phyloP scores from a whole-genome alignment of 2,888 invertebrate species.

The Phengaris arion region DNA sequence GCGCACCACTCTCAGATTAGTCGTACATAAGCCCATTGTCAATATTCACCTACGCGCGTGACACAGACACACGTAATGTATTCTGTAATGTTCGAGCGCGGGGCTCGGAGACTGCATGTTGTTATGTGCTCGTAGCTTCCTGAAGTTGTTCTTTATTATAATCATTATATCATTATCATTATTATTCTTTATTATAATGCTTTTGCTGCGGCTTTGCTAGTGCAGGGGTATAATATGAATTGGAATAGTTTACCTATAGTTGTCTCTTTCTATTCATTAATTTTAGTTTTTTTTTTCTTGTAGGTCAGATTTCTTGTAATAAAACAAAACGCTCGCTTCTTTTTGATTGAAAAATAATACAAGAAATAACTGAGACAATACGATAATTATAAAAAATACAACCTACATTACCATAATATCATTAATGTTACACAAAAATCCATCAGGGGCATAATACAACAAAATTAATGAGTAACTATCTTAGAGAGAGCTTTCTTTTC shows the following conservation, averaged over 20 bases:
- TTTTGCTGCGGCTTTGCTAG: background rate
- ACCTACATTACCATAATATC: background rate
- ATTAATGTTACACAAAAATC: background rate
- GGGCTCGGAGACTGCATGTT: conserved; percentile 23
- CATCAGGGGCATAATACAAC: background rate
- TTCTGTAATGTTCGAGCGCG: too few relatives aligned
- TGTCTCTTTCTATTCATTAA: too few relatives aligned
- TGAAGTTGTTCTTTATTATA: conserved; percentile 5
- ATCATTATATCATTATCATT: too few relatives aligned
- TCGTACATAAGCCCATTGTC: conserved; percentile 37
- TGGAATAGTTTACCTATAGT: too few relatives aligned
- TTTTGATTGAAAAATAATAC: background rate
- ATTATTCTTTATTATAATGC: background rate
- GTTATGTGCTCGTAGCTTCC: background rate
- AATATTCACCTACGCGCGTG: conserved; percentile 38
- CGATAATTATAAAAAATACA: background rate
- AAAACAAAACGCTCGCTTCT: too few relatives aligned
- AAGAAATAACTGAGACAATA: background rate
- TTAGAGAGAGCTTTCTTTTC: conserved; percentile 12
- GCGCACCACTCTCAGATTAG: conserved; percentile 21
- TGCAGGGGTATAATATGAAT: background rate
- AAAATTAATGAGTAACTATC: background rate
- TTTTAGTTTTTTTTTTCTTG: too few relatives aligned
- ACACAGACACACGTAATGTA: conserved; percentile 31
- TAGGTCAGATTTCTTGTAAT: too few relatives aligned